Conservation (phyloP, 2,113 vertebrate species). For the Stomatorhinus ivindoensis region DNA sequence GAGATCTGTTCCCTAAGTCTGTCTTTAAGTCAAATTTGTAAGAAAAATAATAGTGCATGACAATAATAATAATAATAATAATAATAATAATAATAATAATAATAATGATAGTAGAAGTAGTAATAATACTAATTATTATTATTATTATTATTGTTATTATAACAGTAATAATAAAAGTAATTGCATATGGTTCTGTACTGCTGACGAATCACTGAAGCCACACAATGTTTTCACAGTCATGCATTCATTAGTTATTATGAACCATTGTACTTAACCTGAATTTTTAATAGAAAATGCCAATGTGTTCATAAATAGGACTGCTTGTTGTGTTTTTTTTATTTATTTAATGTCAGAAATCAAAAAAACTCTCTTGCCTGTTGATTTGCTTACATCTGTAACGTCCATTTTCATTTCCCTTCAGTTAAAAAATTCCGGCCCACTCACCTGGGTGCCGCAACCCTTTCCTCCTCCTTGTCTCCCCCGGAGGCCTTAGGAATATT, state of each 20-base stretch:
- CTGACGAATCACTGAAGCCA: not conserved
- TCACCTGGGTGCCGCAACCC: conserved; percentile 84
- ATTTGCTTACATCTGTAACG: not conserved
- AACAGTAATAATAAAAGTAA: not conserved
- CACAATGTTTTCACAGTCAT: not conserved
- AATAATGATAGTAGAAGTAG: not conserved
- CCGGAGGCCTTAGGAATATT: conserved; percentile 88
- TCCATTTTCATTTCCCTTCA: conserved; percentile 30
- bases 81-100: not conserved
- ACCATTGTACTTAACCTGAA: not conserved
- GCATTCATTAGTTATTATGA: not conserved
- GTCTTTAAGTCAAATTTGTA: no score
- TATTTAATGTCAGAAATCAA: not conserved
- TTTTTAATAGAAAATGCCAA: not conserved
- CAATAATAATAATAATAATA: not conserved
- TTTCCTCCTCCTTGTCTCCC: conserved; percentile 90
- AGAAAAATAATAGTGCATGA: not conserved
- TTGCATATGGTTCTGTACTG: not conserved
- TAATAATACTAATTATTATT: not conserved
- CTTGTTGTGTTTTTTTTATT: not conserved
- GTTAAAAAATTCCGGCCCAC: conserved; percentile 76
- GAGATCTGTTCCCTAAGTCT: not conserved
- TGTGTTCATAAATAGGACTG: not conserved
- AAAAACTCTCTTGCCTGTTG: not conserved
- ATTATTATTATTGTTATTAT: no score